Evolutionary conservation across 2,888 invertebrate species (phyloP), one percentile per base, ranked within the genome.

Genomic region (Dexiosoma caninum): DNA sequence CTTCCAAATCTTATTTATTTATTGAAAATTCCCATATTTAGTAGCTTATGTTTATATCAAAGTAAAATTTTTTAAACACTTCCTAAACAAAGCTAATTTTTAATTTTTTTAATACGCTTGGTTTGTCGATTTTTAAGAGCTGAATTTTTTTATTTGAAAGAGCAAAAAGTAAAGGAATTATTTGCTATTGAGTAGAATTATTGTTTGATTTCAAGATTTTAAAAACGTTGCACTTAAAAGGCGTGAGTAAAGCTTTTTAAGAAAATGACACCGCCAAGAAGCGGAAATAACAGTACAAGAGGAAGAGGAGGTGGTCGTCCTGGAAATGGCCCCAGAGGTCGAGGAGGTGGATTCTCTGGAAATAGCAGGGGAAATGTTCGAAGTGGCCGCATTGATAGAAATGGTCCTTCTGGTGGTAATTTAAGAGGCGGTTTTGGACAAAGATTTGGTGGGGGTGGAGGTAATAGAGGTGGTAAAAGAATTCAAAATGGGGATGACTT

Each of bases 391-490:
- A 70, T 88, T 9, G 88, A 88, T 10, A 84, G 83, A 10, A 76
- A 62, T 32, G 84, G 81, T 19, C 46, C 64, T 35, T 62, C 75
- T 53, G 66, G 64, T 64, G 83, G 72, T 2, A 7, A 60, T 2
- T 32, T 66, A 42, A 32, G 75, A 46, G 83, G 81, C 37, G 74
- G 82, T 8, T 77, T 66, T 57, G 70, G 71, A n/a, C 51, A 78
- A 7, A 72, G 82, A 6, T 79, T 81, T 66, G 83, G 77, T 0
- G 27, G 80, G 23, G n/a, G n/a, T n/a, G n/a, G n/a, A n/a, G 62
- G 75, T n/a, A 70, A 60, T 37, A 95, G 96, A 87, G 72, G 62
- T 14, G 81, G 81, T 5, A 81, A 83, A n/a, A 62, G 49, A 62
- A 14, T 16, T 9, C 21, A 37, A 40, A 69, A 64, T 66, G 1